Conservation (phyloP, 1,140 invertebrate genomes). For the Leptoteleia sp. region DNA sequence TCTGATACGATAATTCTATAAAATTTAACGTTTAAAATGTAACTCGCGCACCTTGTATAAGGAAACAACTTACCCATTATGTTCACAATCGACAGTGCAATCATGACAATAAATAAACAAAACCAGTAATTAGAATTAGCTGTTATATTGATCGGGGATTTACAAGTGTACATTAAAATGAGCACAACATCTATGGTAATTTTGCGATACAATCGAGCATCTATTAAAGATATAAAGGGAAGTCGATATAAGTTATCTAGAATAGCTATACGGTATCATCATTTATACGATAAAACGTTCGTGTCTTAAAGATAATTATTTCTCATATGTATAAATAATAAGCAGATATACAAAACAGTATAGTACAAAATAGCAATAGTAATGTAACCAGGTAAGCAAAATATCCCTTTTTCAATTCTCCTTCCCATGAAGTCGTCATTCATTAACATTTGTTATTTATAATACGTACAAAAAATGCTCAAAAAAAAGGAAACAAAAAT, state of each 20-base stretch:
- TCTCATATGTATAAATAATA: slow-evolving; percentile 69
- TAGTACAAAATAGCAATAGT: slow-evolving; percentile 74
- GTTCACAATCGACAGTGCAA: no score
- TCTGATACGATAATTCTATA: no score
- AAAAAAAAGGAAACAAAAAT: slow-evolving; percentile 20
- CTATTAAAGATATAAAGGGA: slow-evolving; percentile 69
- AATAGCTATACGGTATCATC: slow-evolving; percentile 61
- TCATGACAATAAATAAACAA: slow-evolving; percentile 29
- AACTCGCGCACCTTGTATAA: no score
- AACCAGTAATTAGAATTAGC: slow-evolving; percentile 57
- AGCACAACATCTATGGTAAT: slow-evolving; percentile 73
- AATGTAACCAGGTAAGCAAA: slow-evolving; percentile 70
- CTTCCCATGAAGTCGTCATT: slow-evolving; percentile 36
- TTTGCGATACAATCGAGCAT: slow-evolving; percentile 70
- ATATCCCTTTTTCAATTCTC: slow-evolving; percentile 56
- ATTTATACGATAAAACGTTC: slow-evolving; percentile 59
- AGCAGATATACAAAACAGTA: slow-evolving; percentile 77
- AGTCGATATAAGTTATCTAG: slow-evolving; percentile 62
- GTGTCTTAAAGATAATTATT: slow-evolving; percentile 57
- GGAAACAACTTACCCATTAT: no score
- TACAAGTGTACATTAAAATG: slow-evolving; percentile 76
- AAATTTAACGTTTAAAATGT: no score
- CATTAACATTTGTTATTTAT: slow-evolving; percentile 31
- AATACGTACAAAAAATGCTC: slow-evolving; percentile 35
- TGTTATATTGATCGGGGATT: slow-evolving; percentile 76